Conservation (phyloP, 1,140 invertebrate genomes). For the Rhopalosiphum maidis region DNA sequence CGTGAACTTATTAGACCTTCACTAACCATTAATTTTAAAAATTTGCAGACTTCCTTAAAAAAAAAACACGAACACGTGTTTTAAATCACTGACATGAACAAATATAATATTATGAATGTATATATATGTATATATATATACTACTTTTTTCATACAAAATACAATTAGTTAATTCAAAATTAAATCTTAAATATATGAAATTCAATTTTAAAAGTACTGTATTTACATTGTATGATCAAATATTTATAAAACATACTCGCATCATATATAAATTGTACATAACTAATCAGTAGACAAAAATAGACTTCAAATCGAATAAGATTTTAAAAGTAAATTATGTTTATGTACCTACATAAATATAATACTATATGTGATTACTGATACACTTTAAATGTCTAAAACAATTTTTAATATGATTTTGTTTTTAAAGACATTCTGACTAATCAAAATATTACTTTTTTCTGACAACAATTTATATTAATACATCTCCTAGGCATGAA, state of each 20-base stretch:
- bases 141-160: background rate
- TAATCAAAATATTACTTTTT: background rate
- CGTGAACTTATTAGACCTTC: constrained; percentile 34
- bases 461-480: background rate
- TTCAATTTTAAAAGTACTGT: background rate
- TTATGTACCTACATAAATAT: background rate
- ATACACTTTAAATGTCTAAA: background rate
- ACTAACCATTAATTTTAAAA: constrained; percentile 13
- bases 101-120: background rate
- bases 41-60: constrained; percentile 16
- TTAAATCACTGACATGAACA: background rate
- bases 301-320: background rate
- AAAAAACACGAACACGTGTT: background rate
- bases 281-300: background rate
- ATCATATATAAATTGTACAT: no score
- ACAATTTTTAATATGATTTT: background rate
- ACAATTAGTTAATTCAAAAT: background rate
- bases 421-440: background rate
- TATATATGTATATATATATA: background rate
- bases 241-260: background rate
- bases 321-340: background rate
- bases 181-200: background rate
- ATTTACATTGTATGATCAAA: background rate
- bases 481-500: background rate
- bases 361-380: background rate